Evolutionary conservation across 2,113 vertebrate genomes (phyloP), one percentile per base, ranked within the genome.

Genomic region (Litocranius walleri): DNA sequence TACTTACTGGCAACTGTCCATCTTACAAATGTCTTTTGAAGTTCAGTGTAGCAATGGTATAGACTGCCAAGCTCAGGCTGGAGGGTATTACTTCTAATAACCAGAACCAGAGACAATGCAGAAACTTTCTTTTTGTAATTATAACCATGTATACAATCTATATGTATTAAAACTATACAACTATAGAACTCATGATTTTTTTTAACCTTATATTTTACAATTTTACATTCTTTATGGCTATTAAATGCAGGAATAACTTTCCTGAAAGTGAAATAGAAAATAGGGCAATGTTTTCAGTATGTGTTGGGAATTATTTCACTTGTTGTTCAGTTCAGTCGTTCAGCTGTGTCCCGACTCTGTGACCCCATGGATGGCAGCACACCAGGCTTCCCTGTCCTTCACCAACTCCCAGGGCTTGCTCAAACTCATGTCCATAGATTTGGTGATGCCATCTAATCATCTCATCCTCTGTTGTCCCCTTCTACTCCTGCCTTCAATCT

Each of bases 1-100:
- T 93, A 77, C 61, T 56, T 85, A 48, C 81, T 87, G 92, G 92
- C 85, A 36, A 94, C 84, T 92, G 54, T 95, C 77, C 48, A 54
- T 95, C 93, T 92, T 52, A 91, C 21, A 88, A 91, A 78, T 8
- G 64, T 25, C 56, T 57, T 64, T 23, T 94, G 81, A 93, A 91
- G 80, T 90, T 57, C 52, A 16, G 8, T 15, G 15, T 7, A 21
- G 3, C 1, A 52, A 84, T 56, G 2, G n/a, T 5, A 7, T 33
- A 81, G 80, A 43, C 52, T n/a, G 59, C 3, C 30, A n/a, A 15
- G n/a, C 36, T 81, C 10, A 2, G 17, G 16, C 30, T 5, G 0
- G 1, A 84, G 36, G 54, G 62, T 8, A 9, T 10, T 19, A 5
- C 30, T 52, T 88, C 25, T 45, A 16, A 62, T 27, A 93, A 30